These are phyloP conservation scores for Bufo gargarizans DNA, from an alignment of 2,113 vertebrate genomes.

Conservation along the genomic window DNA sequence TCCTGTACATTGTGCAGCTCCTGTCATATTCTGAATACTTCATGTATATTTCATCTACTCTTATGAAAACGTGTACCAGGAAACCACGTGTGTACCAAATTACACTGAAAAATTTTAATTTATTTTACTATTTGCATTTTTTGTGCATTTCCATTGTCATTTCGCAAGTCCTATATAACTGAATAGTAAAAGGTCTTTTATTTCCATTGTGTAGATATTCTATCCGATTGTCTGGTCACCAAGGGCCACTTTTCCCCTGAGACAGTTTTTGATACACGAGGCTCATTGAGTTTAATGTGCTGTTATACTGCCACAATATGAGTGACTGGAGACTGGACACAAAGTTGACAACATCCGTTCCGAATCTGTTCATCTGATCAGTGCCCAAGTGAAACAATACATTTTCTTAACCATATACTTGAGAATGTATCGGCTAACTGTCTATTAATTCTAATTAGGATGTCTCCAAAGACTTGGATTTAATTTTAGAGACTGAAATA, in stretches of 20 bases:
- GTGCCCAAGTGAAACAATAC: neutral
- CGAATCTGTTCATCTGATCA: neutral
- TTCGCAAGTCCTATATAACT: neutral
- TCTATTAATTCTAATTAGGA: neutral
- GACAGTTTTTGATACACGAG: neutral
- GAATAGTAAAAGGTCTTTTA: neutral
- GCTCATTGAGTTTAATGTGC: constrained; percentile 20
- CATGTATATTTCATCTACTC: no score
- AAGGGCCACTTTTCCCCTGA: neutral
- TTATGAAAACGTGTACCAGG: no score
- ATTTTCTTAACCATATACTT: neutral
- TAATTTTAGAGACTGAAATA: no score
- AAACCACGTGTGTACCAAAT: no score
- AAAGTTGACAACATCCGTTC: neutral
- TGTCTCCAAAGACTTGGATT: neutral
- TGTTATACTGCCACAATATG: constrained; percentile 9
- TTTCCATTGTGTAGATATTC: neutral
- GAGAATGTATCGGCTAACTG: neutral
- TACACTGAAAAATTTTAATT: no score
- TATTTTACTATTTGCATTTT: neutral
- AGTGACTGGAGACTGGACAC: neutral
- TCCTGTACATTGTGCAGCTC: no score
- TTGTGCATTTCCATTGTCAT: neutral
- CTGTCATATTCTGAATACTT: no score
- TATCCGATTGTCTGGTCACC: neutral